Conservation (phyloP, 2,113 vertebrate species). For the Forbesichthys agassizii region DNA sequence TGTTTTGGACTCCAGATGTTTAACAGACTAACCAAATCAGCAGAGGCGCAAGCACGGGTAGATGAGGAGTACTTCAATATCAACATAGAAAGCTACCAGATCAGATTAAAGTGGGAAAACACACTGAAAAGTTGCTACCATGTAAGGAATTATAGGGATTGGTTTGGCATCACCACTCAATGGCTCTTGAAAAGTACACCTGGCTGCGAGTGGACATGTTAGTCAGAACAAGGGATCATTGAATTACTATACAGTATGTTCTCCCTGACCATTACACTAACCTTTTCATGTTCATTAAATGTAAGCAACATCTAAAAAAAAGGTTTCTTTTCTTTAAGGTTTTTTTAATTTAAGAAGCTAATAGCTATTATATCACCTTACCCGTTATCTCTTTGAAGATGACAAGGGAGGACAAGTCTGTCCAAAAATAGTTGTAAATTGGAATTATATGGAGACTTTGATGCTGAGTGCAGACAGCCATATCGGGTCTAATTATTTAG, state of each 20-base stretch:
- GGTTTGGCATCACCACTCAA: constrained; percentile 16
- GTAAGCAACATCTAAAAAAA: background rate
- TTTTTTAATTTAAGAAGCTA: background rate
- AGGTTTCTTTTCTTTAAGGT: too few relatives aligned
- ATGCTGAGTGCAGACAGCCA: too few relatives aligned
- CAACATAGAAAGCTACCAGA: constrained; percentile 83
- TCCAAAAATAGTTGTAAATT: too few relatives aligned
- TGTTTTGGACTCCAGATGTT: constrained; percentile 74
- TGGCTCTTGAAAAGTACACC: background rate
- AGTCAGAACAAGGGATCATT: background rate
- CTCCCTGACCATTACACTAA: background rate
- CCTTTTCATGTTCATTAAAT: background rate
- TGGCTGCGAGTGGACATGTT: constrained; percentile 1
- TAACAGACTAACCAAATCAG: constrained; percentile 85
- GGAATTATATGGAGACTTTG: too few relatives aligned
- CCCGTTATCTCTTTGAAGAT: too few relatives aligned
- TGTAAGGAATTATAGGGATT: constrained; percentile 52
- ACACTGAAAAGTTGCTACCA: constrained; percentile 85
- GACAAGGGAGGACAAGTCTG: too few relatives aligned
- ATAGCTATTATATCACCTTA: background rate
- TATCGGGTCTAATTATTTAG: too few relatives aligned
- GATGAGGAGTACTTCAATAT: constrained; percentile 86
- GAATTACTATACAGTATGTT: constrained; percentile 10
- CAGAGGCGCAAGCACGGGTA: constrained; percentile 77
- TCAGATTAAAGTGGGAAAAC: constrained; percentile 85